Percentiles rank a stretch among this genome's conserved stretches.
These are phyloP conservation scores for Notoglanidium macrostoma DNA, from an alignment of 2,797 vertebrate genomes.

Conservation along the genomic window DNA sequence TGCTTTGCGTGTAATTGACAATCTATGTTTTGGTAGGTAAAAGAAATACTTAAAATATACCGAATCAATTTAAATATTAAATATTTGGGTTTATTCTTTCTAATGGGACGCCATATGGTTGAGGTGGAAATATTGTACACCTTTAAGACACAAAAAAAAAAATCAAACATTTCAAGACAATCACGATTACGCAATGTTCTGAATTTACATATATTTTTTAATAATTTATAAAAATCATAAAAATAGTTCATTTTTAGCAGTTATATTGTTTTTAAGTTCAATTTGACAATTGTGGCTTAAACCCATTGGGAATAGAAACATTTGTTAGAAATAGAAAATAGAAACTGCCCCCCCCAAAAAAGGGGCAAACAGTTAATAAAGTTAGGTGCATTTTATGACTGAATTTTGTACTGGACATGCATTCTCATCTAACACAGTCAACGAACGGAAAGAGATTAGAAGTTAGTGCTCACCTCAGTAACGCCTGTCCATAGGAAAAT, in stretches of 20 bases:
- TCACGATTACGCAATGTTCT: neutral
- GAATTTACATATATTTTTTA: neutral
- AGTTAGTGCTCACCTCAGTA: constrained; percentile 89
- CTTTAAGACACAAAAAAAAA: neutral
- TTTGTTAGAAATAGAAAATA: neutral
- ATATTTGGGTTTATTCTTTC: neutral
- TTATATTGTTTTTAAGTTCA: neutral
- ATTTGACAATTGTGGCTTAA: neutral
- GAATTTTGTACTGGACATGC: neutral
- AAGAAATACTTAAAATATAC: neutral
- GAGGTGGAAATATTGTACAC: neutral
- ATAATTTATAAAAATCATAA: neutral
- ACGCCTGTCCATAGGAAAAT: constrained; percentile 89
- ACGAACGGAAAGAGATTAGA: constrained; percentile 10
- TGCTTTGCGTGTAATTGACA: neutral
- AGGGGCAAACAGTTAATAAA: neutral
- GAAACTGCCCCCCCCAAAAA: neutral
- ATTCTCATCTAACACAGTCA: neutral
- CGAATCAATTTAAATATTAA: neutral
- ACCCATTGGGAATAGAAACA: neutral
- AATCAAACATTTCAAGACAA: neutral
- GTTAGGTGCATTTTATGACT: neutral
- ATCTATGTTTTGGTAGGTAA: neutral
- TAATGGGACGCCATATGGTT: neutral
- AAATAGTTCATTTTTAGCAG: neutral